Conservation (phyloP, 1,140 invertebrate species). For the fruit fly (Drosophila melanogaster) region Release_6_plus_ISO1_MT NC_004354.4:2577001-2577500, state of each 20-base stretch:
- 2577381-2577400: constrained; percentile 43
- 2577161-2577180: not conserved
- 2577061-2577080: constrained; percentile 21
- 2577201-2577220: not conserved
- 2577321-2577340: constrained; percentile 4
- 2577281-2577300: not conserved
- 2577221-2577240: not conserved
- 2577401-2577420: constrained; percentile 68
- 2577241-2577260: not conserved
- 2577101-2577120: constrained; percentile 1
- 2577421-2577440: constrained; percentile 53
- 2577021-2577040: constrained; percentile 46
- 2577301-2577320: not conserved
- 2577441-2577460: constrained; percentile 24
- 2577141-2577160: constrained; percentile 32
- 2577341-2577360: constrained; percentile 40
- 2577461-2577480: constrained; percentile 22
- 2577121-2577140: constrained; percentile 20
- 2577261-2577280: too few relatives aligned
- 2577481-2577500: constrained; percentile 30
- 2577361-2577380: constrained; percentile 42
- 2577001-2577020: constrained; percentile 36
- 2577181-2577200: not conserved
- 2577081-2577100: constrained; percentile 8
- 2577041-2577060: constrained; percentile 52